Conservation (phyloP, 2,113 vertebrate species). For the Pterocles burchelli region DNA sequence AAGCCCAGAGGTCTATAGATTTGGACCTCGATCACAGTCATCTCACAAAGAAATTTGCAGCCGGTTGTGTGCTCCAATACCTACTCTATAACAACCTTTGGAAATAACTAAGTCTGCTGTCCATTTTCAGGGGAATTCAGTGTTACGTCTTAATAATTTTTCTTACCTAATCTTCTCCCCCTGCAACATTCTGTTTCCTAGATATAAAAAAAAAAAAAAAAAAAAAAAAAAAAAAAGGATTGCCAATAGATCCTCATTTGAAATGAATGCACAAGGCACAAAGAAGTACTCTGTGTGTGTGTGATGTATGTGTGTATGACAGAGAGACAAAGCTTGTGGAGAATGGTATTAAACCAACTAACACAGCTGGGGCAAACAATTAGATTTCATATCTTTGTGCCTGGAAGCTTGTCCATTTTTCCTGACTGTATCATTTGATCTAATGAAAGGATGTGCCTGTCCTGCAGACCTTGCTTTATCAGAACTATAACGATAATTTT, state of each 20-base stretch:
- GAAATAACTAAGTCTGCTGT: neutral
- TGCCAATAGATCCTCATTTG: neutral
- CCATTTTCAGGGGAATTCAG: neutral
- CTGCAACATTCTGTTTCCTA: neutral
- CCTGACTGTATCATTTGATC: neutral
- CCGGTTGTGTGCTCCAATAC: neutral
- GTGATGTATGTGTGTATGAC: neutral
- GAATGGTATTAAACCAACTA: neutral
- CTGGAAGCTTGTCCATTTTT: neutral
- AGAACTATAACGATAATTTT: neutral
- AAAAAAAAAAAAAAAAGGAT: neutral
- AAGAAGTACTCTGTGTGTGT: neutral
- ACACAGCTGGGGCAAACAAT: neutral
- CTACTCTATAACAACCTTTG: neutral
- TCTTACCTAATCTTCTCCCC: neutral
- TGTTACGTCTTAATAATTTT: neutral
- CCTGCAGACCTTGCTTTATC: neutral
- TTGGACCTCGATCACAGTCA: neutral
- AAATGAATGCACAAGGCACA: neutral
- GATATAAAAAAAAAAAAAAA: neutral
- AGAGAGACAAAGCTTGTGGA: neutral
- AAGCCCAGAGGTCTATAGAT: neutral
- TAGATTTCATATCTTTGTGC: neutral
- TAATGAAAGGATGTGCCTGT: neutral
- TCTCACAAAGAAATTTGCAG: neutral